These are phyloP conservation scores for Mus spretus DNA, from an alignment of 2,797 vertebrate genomes.

Conservation along the genomic window DNA sequence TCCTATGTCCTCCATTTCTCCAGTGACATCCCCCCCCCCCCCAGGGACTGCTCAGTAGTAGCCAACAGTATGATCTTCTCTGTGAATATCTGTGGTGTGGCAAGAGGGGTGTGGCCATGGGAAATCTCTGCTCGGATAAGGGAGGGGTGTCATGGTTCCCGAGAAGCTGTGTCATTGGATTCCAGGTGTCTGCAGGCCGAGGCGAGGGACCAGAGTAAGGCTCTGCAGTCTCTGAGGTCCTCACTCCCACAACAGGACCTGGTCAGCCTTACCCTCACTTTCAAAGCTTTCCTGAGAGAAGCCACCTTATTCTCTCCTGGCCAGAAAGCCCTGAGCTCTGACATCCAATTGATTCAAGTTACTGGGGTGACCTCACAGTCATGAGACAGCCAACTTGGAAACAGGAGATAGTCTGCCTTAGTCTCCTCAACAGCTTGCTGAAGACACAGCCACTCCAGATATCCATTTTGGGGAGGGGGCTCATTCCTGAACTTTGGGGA, in stretches of 20 bases:
- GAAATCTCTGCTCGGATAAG: not conserved
- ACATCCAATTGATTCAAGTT: slow-evolving; percentile 68
- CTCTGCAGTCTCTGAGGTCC: too few relatives aligned
- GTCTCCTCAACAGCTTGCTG: not conserved
- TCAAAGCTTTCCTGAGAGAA: slow-evolving; percentile 49
- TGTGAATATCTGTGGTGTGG: not conserved
- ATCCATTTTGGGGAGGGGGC: not conserved
- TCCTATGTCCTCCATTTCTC: not conserved
- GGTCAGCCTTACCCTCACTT: not conserved
- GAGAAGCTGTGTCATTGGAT: not conserved
- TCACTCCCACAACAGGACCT: not conserved
- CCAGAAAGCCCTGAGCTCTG: slow-evolving; percentile 46
- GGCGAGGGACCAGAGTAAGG: not conserved
- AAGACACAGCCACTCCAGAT: not conserved
- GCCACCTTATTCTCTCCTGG: not conserved
- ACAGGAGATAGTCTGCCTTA: not conserved
- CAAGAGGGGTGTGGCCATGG: not conserved
- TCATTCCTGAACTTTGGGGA: not conserved
- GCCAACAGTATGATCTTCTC: not conserved
- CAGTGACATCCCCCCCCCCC: not conserved
- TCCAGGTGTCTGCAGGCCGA: not conserved
- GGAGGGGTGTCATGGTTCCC: not conserved
- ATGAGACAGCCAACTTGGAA: not conserved
- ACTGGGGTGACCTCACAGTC: not conserved
- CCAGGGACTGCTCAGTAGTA: not conserved